Evolutionary conservation across 2,888 invertebrate genomes (phyloP), one percentile per base, ranked within the genome.

Genomic region (Eucera pruinosa): DNA sequence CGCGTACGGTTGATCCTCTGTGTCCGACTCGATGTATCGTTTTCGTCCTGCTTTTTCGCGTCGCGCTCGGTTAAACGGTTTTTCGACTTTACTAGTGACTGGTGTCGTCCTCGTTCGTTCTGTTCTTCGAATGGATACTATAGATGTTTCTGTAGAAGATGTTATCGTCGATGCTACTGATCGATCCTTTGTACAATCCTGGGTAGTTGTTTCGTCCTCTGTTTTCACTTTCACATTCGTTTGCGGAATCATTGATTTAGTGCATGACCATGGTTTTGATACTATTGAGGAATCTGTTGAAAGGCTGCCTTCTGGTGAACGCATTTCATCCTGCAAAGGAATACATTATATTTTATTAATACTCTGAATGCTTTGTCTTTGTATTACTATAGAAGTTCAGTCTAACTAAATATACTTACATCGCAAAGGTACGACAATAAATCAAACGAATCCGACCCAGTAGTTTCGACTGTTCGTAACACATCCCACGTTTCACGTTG

Each of bases 341-440:
- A 23, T 39, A 23, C n/a, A 39, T 27, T n/a, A 9, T 7, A 3
- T 15, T 7, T 60, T 11, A 23, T 48, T 9, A 45, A 2, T 11
- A 47, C 15, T 23, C 2, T 48, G 18, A 33, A 20, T n/a, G 33
- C 5, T 9, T 2, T 11, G 5, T n/a, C 9, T 4, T n/a, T 39
- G n/a, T n/a, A n/a, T n/a, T n/a, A n/a, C n/a, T n/a, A n/a, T n/a
- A n/a, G n/a, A n/a, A n/a, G n/a, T n/a, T n/a, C n/a, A n/a, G n/a
- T n/a, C n/a, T n/a, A n/a, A n/a, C n/a, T n/a, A n/a, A n/a, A n/a
- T n/a, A n/a, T n/a, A n/a, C 91, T 89, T 84, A 92, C 92, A 75
- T 92, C 91, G 62, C 89, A 90, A 54, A 92, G 88, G 75, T 92
- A 92, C 13, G 92, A 91, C 62, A 92, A 79, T 60, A 92, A 79